A percentile compares a stretch with the other conserved stretches of the same genome.
Conservation (phyloP, 2,797 vertebrate species). For the Brachymystax lenok region DNA sequence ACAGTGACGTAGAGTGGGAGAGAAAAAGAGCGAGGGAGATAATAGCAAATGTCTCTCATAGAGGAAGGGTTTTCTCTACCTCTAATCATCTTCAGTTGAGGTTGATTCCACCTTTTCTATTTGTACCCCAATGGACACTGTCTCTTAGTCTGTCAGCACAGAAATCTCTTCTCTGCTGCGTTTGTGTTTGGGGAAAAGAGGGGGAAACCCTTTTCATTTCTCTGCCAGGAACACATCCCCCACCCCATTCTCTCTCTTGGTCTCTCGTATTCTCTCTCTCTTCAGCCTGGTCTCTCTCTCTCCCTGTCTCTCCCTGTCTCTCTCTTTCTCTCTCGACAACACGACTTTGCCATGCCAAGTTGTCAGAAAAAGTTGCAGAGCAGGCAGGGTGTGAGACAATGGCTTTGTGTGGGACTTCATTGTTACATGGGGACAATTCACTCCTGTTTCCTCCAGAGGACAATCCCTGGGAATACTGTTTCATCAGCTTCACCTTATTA, state of each 20-base stretch:
- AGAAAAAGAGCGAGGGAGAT: conserved; percentile 10
- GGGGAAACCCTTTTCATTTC: conserved; percentile 42
- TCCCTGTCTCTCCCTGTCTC: too few relatives aligned
- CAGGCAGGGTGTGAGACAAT: conserved; percentile 39
- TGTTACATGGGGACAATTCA: conserved; percentile 38
- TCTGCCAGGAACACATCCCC: conserved; percentile 31
- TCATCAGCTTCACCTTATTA: conserved; percentile 7
- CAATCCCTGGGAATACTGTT: conserved; percentile 35
- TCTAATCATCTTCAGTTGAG: conserved; percentile 21
- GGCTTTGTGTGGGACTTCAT: conserved; percentile 24
- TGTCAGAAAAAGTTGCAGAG: conserved; percentile 45
- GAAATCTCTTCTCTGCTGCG: not conserved
- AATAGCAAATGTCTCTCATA: conserved; percentile 41
- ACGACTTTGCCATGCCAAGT: conserved; percentile 43
- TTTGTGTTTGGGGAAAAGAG: conserved; percentile 14
- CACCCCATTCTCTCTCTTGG: not conserved
- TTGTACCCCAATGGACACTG: conserved; percentile 16
- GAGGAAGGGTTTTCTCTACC: conserved; percentile 32
- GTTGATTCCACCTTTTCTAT: conserved; percentile 10
- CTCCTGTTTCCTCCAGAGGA: conserved; percentile 7
- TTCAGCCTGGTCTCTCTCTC: not conserved
- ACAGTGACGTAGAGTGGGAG: not conserved
- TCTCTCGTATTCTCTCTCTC: not conserved
- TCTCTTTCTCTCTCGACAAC: conserved; percentile 27
- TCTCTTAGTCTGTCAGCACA: conserved; percentile 35